These are phyloP conservation scores for Pseudobourletiella spinata DNA, from an alignment of 1,140 invertebrate species.

Conservation along the genomic window DNA sequence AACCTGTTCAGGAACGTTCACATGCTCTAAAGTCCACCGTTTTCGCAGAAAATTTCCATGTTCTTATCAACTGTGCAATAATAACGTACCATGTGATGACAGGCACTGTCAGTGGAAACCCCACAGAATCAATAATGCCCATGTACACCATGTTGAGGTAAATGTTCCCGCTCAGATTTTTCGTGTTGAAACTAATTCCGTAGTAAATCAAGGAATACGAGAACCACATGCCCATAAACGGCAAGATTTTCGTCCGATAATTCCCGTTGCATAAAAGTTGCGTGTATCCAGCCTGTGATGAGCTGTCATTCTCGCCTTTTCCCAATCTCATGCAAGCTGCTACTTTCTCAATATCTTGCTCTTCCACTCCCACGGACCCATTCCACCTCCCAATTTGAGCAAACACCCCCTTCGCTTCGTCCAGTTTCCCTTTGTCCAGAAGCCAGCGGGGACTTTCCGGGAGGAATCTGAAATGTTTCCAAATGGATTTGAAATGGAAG, in stretches of 20 bases:
- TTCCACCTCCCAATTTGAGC: constrained; percentile 32
- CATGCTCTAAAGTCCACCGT: background rate
- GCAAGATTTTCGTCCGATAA: background rate
- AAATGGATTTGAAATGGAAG: background rate
- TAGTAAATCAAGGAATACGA: constrained; percentile 11
- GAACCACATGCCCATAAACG: constrained; percentile 19
- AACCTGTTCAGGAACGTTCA: constrained; percentile 5
- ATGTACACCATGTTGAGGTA: constrained; percentile 13
- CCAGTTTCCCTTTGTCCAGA: constrained; percentile 16
- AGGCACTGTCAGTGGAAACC: background rate
- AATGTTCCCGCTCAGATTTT: constrained; percentile 12
- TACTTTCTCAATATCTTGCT: background rate
- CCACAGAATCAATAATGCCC: constrained; percentile 5
- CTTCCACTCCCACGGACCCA: background rate
- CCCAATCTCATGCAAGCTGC: background rate
- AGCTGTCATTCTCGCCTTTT: background rate
- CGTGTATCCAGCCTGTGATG: background rate
- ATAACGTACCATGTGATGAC: background rate
- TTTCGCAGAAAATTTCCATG: no score
- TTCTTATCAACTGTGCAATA: no score
- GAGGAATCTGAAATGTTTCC: constrained; percentile 15
- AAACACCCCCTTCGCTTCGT: constrained; percentile 27
- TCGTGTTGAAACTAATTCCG: constrained; percentile 18
- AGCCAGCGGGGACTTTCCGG: constrained; percentile 33
- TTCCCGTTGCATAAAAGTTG: constrained; percentile 2